These are phyloP conservation scores for Acromyrmex charruanus DNA, from an alignment of 1,140 invertebrate genomes.

Conservation along the genomic window DNA sequence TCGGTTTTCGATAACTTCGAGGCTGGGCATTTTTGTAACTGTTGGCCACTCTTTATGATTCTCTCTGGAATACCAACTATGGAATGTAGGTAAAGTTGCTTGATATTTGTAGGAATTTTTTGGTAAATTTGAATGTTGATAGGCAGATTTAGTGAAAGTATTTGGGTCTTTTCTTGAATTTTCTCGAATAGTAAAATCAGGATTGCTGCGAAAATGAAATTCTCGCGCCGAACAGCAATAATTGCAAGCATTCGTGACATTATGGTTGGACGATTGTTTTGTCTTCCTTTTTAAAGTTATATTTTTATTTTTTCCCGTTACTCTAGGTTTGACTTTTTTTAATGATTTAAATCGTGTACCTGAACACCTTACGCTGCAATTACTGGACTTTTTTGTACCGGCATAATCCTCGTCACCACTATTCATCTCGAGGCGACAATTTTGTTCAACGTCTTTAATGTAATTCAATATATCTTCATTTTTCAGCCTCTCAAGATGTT, in stretches of 20 bases:
- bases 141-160: background rate
- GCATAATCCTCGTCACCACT: slow-evolving; percentile 40
- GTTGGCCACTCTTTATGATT: background rate
- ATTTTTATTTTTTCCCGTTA: slow-evolving; percentile 26
- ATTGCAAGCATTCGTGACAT: background rate
- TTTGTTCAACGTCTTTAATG: slow-evolving; percentile 42
- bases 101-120: slow-evolving; percentile 12
- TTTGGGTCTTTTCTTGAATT: background rate
- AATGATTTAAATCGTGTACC: slow-evolving; percentile 1
- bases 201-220: background rate
- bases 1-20: slow-evolving; percentile 27
- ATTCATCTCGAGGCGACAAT: slow-evolving; percentile 31
- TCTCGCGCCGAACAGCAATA: background rate
- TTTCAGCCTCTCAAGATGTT: slow-evolving; percentile 1
- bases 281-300: background rate
- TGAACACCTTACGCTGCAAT: slow-evolving; percentile 31
- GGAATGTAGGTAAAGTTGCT: background rate
- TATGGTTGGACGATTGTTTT: background rate
- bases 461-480: slow-evolving; percentile 62
- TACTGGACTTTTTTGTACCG: slow-evolving; percentile 24
- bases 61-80: background rate
- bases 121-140: background rate
- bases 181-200: background rate
- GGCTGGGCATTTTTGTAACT: background rate
- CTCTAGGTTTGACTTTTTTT: slow-evolving; percentile 2